A percentile compares a stretch with the other conserved stretches of the same genome.
Conservation (phyloP, 1,140 invertebrate genomes). For the Callitettix versicolor region DNA sequence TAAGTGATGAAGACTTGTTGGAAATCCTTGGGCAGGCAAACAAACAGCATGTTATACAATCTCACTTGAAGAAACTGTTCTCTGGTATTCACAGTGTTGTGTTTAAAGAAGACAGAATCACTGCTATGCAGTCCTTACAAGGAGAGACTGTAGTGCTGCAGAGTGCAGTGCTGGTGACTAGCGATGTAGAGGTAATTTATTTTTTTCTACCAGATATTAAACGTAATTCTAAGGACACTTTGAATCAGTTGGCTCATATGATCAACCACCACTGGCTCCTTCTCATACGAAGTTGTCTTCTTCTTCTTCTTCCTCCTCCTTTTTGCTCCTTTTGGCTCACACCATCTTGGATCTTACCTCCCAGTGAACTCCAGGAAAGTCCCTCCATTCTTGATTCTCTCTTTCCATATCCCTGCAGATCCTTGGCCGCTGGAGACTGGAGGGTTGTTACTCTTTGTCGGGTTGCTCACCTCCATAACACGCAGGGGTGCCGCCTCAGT, state of each 20-base stretch:
- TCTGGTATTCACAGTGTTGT: conserved; percentile 73
- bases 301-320: too few species aligned
- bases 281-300: too few species aligned
- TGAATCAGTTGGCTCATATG: too few species aligned
- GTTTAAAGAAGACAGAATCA: conserved; percentile 54
- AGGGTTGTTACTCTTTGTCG: conserved; percentile 70
- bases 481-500: too few species aligned
- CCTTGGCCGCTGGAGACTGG: conserved; percentile 53
- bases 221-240: too few species aligned
- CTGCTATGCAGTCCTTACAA: conserved; percentile 67
- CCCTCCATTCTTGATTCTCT: too few species aligned
- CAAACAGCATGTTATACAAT: conserved; percentile 77
- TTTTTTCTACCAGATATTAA: too few species aligned
- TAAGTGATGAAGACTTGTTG: conserved; percentile 92
- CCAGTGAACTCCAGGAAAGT: too few species aligned
- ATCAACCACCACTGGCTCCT: too few species aligned
- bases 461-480: conserved; percentile 59
- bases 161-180: conserved; percentile 61
- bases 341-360: too few species aligned
- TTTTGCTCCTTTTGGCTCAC: too few species aligned
- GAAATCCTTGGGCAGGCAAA: conserved; percentile 86
- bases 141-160: conserved; percentile 72
- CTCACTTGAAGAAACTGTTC: conserved; percentile 91
- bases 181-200: conserved; percentile 63
- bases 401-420: too few species aligned